Evolutionary conservation across 2,888 invertebrate genomes (phyloP).

Genomic region (Cataglyphis altisquamis): DNA sequence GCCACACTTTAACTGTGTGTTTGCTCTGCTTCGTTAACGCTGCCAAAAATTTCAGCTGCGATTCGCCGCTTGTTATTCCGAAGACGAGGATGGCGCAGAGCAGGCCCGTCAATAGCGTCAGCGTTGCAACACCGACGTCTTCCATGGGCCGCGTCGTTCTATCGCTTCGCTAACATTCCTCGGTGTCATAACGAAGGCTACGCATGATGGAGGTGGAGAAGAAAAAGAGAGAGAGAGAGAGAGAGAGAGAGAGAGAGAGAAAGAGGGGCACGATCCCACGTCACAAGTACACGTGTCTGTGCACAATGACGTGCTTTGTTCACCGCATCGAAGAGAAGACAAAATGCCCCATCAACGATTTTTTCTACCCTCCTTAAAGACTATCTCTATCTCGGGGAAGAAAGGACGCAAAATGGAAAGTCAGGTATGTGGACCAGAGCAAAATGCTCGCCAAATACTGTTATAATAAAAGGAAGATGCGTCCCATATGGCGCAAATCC

Average conservation of each 20-base stretch:
- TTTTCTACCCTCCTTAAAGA: not conserved
- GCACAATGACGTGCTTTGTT: conserved; percentile 49
- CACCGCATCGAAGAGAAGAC: not conserved
- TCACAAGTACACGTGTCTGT: conserved; percentile 30
- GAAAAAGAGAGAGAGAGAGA: conserved; percentile 31
- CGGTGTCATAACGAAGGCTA: conserved; percentile 49
- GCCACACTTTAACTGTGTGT: conserved; percentile 24
- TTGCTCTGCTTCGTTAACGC: not conserved
- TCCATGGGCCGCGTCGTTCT: conserved; percentile 40
- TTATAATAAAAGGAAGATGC: too few relatives aligned
- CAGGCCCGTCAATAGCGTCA: conserved; percentile 40
- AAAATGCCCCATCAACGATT: not conserved
- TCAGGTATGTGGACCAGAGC: too few relatives aligned
- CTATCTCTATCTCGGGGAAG: not conserved
- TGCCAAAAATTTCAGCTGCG: conserved; percentile 44
- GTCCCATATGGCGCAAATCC: not conserved
- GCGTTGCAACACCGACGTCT: conserved; percentile 49
- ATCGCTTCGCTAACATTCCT: conserved; percentile 38
- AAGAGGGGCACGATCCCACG: conserved; percentile 55
- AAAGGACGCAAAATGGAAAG: not conserved
- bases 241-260: not conserved
- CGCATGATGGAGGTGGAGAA: conserved; percentile 14
- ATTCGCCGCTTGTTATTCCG: conserved; percentile 25
- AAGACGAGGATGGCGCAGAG: not conserved
- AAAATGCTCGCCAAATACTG: not conserved